These are phyloP conservation scores for Hydra vulgaris DNA, from an alignment of 30 jellyfish, hydroid and myxozoan species.

Conservation along the genomic window DNA sequence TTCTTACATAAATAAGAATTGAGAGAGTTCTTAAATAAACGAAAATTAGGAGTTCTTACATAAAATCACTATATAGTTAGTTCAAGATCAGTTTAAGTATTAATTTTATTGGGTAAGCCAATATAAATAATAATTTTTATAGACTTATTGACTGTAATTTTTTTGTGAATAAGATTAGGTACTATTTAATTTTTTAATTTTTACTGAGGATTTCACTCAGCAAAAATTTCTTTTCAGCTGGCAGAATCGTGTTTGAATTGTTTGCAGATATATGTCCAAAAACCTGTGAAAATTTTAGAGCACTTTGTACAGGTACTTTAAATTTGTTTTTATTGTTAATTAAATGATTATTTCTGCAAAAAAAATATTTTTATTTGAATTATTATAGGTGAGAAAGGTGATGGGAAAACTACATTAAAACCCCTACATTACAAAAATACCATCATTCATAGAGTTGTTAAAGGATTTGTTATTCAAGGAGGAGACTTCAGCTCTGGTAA, in stretches of 20 bases:
- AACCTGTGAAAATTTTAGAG: slow-evolving; percentile 94
- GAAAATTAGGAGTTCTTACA: too few species aligned
- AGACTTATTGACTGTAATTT: too few species aligned
- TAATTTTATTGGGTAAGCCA: too few species aligned
- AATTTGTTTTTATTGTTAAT: neutral
- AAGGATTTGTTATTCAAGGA: slow-evolving; percentile 93
- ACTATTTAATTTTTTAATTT: too few species aligned
- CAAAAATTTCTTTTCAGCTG: slow-evolving; percentile 72
- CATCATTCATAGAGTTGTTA: slow-evolving; percentile 72
- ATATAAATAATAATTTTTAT: too few species aligned
- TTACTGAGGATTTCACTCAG: too few species aligned
- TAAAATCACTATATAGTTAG: too few species aligned
- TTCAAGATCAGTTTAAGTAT: too few species aligned
- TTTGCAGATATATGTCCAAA: slow-evolving; percentile 96
- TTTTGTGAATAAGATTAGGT: too few species aligned
- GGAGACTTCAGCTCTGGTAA: slow-evolving; percentile 99
- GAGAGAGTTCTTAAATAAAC: too few species aligned
- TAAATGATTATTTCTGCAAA: neutral
- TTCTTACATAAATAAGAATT: too few species aligned
- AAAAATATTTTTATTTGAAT: neutral
- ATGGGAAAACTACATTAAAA: slow-evolving; percentile 70
- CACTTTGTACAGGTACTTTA: slow-evolving; percentile 85
- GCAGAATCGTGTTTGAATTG: slow-evolving; percentile 81
- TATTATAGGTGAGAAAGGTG: slow-evolving; percentile 87
- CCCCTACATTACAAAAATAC: slow-evolving; percentile 94